phyloP scores from a whole-genome alignment of 2,113 vertebrate genomes.

The Macrotus californicus region DNA sequence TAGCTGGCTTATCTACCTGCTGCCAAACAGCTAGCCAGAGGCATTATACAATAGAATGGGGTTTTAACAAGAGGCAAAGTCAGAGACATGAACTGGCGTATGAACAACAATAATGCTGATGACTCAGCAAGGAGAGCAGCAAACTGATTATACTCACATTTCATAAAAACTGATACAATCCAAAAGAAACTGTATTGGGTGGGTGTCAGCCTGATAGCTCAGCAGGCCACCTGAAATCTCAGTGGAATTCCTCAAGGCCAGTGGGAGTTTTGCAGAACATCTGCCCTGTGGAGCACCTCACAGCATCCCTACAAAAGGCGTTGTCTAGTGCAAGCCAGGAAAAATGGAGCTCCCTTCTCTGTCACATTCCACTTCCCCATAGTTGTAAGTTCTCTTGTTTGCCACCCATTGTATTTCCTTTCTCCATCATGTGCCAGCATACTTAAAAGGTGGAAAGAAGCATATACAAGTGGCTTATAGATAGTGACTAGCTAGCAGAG shows the following conservation, averaged over 20 bases:
- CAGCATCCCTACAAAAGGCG: neutral
- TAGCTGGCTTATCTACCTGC: neutral
- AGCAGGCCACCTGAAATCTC: neutral
- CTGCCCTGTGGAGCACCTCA: too few relatives aligned
- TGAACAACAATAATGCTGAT: constrained; percentile 46
- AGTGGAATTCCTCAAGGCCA: neutral
- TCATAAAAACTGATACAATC: constrained; percentile 78
- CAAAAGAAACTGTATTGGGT: constrained; percentile 69
- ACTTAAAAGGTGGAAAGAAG: neutral
- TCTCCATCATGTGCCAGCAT: neutral
- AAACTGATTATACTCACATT: constrained; percentile 75
- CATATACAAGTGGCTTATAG: neutral
- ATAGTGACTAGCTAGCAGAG: neutral
- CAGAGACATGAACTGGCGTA: constrained; percentile 38
- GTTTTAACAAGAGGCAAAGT: constrained; percentile 55
- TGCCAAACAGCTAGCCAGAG: constrained; percentile 7
- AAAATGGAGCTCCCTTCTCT: neutral
- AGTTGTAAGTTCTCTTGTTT: neutral
- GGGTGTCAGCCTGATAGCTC: constrained; percentile 63
- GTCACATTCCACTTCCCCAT: neutral
- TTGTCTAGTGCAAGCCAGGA: neutral
- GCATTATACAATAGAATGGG: neutral
- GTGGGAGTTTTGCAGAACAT: neutral
- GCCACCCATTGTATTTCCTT: neutral
- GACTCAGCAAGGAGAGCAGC: constrained; percentile 68